These are phyloP conservation scores for Epizoanthus fatuus DNA, from an alignment of 92 coral and sea anemone genomes.

Conservation along the genomic window DNA sequence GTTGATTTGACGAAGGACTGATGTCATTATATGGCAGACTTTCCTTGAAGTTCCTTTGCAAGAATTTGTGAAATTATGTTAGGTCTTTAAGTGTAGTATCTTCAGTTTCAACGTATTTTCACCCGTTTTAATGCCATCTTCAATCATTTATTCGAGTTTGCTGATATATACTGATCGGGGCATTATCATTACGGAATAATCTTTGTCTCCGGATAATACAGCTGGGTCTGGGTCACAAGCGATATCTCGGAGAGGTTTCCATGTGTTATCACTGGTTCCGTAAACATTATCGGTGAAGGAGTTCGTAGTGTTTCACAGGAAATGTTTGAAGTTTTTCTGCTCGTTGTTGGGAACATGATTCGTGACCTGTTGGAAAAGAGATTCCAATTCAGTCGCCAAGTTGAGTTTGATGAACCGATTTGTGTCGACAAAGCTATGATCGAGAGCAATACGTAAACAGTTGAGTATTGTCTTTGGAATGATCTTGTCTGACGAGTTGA, in stretches of 20 bases:
- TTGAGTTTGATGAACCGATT: constrained; percentile 31
- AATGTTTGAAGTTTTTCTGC: constrained; percentile 47
- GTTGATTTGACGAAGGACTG: too few species aligned
- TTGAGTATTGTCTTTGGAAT: constrained; percentile 18
- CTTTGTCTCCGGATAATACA: too few species aligned
- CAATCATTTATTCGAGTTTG: too few species aligned
- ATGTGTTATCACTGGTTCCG: constrained; percentile 28
- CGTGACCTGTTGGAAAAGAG: constrained; percentile 30
- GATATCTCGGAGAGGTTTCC: background rate
- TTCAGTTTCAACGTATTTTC: too few species aligned
- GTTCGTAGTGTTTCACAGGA: constrained; percentile 30
- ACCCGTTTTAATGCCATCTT: too few species aligned
- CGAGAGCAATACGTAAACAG: constrained; percentile 47
- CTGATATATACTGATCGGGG: too few species aligned
- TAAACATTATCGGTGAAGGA: constrained; percentile 36
- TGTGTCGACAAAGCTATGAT: background rate
- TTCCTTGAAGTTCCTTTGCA: too few species aligned
- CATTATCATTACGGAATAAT: too few species aligned
- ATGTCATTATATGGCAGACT: too few species aligned
- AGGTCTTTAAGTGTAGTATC: too few species aligned
- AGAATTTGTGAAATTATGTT: too few species aligned
- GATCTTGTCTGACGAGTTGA: constrained; percentile 38
- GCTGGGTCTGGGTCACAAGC: too few species aligned
- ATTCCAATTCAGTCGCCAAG: constrained; percentile 50
- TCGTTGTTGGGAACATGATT: constrained; percentile 10